phyloP scores from a whole-genome alignment of 2,113 vertebrate genomes.

The Erinaceus europaeus region DNA sequence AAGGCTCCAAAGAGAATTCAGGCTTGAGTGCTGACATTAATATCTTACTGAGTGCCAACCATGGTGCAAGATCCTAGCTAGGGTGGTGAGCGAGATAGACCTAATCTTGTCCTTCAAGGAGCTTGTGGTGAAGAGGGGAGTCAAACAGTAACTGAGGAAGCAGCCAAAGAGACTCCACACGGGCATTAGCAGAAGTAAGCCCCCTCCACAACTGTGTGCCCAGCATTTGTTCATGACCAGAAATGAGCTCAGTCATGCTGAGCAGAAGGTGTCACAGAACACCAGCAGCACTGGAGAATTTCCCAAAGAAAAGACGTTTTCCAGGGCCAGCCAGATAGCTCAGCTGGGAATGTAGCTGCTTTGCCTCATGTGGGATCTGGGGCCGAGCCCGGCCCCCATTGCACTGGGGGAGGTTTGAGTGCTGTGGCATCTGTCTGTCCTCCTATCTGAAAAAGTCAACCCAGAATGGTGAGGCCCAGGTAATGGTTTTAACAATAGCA shows the following conservation, averaged over 20 bases:
- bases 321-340: too few relatives aligned
- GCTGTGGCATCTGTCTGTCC: too few relatives aligned
- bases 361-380: too few relatives aligned
- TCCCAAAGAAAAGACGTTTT: background rate
- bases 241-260: background rate
- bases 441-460: too few relatives aligned
- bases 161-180: background rate
- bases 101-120: background rate
- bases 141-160: background rate
- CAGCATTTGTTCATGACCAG: background rate
- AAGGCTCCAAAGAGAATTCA: background rate
- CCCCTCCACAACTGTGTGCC: background rate
- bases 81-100: background rate
- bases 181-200: background rate
- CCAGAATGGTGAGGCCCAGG: too few relatives aligned
- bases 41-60: background rate
- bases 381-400: too few relatives aligned
- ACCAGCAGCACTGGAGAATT: constrained; percentile 5
- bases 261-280: background rate
- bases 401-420: too few relatives aligned
- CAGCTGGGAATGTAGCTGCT: too few relatives aligned
- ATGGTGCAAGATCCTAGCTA: background rate
- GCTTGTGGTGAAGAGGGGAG: background rate
- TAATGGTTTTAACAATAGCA: too few relatives aligned
- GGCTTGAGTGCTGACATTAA: background rate